Evolutionary conservation across 2,113 vertebrate genomes (phyloP).

Genomic region (Geococcyx californianus): DNA sequence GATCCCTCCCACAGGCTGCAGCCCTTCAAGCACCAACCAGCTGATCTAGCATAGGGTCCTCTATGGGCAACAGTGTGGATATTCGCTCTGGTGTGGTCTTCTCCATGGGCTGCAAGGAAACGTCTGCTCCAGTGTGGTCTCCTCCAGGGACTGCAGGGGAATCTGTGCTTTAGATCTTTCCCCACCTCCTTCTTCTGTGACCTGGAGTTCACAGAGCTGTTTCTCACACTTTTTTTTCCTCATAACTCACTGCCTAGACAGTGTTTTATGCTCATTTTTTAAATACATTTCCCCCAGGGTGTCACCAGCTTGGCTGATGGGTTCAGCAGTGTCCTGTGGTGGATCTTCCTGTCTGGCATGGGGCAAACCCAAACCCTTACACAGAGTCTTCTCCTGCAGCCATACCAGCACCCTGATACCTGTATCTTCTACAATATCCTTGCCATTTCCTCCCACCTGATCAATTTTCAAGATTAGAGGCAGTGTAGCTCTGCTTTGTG

Average conservation of each 20-base stretch:
- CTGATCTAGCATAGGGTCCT: neutral
- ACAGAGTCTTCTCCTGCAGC: neutral
- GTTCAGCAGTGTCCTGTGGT: neutral
- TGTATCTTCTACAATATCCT: neutral
- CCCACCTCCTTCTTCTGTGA: neutral
- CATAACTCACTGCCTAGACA: neutral
- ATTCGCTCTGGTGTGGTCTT: neutral
- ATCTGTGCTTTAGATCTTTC: neutral
- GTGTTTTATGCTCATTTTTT: neutral
- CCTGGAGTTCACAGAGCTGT: neutral
- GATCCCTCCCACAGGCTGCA: neutral
- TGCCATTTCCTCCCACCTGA: neutral
- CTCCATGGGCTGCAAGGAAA: neutral
- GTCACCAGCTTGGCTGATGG: neutral
- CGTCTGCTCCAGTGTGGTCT: neutral
- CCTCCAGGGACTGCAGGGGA: neutral
- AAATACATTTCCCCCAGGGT: neutral
- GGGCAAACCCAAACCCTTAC: neutral
- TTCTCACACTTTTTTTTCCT: neutral
- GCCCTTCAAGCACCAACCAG: neutral
- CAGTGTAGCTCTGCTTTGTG: neutral
- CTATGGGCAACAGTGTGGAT: neutral
- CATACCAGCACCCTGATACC: neutral
- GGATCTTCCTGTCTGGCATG: fast-evolving
- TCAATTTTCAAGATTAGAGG: neutral